These are phyloP conservation scores for Spilosoma lubricipeda DNA, from an alignment of 2,888 invertebrate species.

Conservation along the genomic window DNA sequence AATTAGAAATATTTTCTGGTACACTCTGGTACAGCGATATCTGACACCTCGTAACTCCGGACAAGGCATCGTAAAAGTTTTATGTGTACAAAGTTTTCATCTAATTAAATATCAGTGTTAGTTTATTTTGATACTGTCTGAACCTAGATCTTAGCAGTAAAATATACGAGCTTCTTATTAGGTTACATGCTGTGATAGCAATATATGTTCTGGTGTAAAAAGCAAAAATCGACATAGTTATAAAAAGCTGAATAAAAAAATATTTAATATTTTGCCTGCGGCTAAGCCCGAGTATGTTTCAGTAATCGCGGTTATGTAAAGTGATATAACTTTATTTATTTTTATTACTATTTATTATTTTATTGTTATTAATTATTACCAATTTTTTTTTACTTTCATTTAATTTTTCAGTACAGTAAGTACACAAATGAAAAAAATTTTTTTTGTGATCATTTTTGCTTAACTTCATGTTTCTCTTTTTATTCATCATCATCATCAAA, in stretches of 20 bases:
- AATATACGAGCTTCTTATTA: not conserved
- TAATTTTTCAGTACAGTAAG: too few species aligned
- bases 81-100: constrained; percentile 3
- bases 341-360: too few species aligned
- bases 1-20: constrained; percentile 3
- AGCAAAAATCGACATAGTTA: not conserved
- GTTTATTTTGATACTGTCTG: constrained; percentile 3
- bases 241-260: not conserved
- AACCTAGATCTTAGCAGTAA: not conserved
- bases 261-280: not conserved
- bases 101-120: constrained; percentile 1
- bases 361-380: too few species aligned
- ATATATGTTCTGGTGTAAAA: not conserved
- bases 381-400: too few species aligned
- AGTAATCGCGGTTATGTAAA: too few species aligned
- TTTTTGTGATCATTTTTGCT: not conserved
- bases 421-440: too few species aligned
- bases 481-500: too few species aligned
- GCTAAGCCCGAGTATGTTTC: too few species aligned
- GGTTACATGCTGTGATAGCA: not conserved
- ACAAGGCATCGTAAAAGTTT: constrained; percentile 9
- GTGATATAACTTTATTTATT: too few species aligned
- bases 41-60: constrained; percentile 3
- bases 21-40: not conserved
- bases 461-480: not conserved